Evolutionary conservation across 2,888 invertebrate species (phyloP).

Genomic region (Troides oblongomaculatus): DNA sequence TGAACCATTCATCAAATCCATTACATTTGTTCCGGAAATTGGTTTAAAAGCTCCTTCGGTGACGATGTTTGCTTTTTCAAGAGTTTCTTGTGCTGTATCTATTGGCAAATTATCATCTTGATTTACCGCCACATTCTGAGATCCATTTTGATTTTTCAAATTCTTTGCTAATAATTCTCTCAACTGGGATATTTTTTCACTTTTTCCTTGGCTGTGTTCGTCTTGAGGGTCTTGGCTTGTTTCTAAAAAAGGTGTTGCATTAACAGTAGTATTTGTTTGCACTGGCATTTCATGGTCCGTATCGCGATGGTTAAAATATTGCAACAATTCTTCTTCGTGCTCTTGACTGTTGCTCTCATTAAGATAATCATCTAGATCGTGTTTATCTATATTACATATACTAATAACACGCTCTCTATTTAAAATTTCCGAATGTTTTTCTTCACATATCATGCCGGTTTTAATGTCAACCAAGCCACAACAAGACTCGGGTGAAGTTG

Average conservation of each 20-base stretch:
- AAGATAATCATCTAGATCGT: slow-evolving; percentile 89
- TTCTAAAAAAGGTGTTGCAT: slow-evolving; percentile 64
- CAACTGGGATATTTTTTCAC: slow-evolving; percentile 86
- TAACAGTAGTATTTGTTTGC: slow-evolving; percentile 36
- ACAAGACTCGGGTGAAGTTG: slow-evolving; percentile 69
- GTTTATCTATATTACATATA: slow-evolving; percentile 88
- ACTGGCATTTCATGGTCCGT: slow-evolving; percentile 52
- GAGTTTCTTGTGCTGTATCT: slow-evolving; percentile 49
- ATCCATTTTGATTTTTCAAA: slow-evolving; percentile 74
- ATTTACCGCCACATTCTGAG: slow-evolving; percentile 44
- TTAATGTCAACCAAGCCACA: slow-evolving; percentile 72
- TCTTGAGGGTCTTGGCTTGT: slow-evolving; percentile 68
- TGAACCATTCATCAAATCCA: slow-evolving; percentile 47
- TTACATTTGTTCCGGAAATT: slow-evolving; percentile 40
- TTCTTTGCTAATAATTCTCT: slow-evolving; percentile 85
- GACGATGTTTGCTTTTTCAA: slow-evolving; percentile 42
- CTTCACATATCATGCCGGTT: slow-evolving; percentile 72
- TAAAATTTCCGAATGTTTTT: slow-evolving; percentile 77
- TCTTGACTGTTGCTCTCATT: slow-evolving; percentile 88
- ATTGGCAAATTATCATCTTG: slow-evolving; percentile 47
- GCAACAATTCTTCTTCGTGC: slow-evolving; percentile 91
- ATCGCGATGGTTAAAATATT: slow-evolving; percentile 85
- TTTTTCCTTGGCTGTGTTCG: slow-evolving; percentile 76
- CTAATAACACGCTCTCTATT: slow-evolving; percentile 86
- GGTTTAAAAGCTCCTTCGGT: slow-evolving; percentile 65